These are phyloP conservation scores for Montipora capitata DNA, from an alignment of 92 coral and sea anemone species.

Conservation along the genomic window DNA sequence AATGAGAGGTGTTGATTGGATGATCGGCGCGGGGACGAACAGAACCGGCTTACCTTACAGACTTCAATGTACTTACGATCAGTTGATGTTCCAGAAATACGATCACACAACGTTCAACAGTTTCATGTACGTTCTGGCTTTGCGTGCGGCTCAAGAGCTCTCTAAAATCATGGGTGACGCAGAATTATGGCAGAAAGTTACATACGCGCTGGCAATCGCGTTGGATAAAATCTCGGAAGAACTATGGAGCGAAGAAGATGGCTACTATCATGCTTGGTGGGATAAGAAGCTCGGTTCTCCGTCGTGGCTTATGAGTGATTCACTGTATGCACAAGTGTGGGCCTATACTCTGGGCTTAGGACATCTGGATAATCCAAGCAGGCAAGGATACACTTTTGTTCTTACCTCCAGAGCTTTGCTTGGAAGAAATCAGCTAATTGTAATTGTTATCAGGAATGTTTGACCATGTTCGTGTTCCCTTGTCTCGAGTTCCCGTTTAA, in stretches of 20 bases:
- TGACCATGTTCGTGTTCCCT: too few relatives aligned
- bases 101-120: constrained; percentile 61
- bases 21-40: constrained; percentile 35
- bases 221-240: constrained; percentile 22
- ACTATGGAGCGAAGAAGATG: constrained; percentile 58
- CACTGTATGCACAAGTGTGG: constrained; percentile 64
- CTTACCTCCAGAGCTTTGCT: too few relatives aligned
- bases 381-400: neutral
- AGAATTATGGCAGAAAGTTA: constrained; percentile 15
- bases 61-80: constrained; percentile 53
- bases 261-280: constrained; percentile 65
- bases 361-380: constrained; percentile 32
- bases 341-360: constrained; percentile 59
- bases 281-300: constrained; percentile 43
- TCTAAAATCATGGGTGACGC: constrained; percentile 21
- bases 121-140: constrained; percentile 43
- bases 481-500: too few relatives aligned
- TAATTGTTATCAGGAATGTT: too few relatives aligned
- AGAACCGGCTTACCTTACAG: constrained; percentile 59
- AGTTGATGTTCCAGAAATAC: constrained; percentile 14
- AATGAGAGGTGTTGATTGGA: constrained; percentile 29
- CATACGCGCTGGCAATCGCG: constrained; percentile 12
- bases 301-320: constrained; percentile 61
- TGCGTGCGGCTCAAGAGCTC: constrained; percentile 54
- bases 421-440: too few relatives aligned